Evolutionary conservation across 2,888 invertebrate species (phyloP), one percentile per base, ranked within the genome.

Genomic region (Brachynemurus nebulosus): DNA sequence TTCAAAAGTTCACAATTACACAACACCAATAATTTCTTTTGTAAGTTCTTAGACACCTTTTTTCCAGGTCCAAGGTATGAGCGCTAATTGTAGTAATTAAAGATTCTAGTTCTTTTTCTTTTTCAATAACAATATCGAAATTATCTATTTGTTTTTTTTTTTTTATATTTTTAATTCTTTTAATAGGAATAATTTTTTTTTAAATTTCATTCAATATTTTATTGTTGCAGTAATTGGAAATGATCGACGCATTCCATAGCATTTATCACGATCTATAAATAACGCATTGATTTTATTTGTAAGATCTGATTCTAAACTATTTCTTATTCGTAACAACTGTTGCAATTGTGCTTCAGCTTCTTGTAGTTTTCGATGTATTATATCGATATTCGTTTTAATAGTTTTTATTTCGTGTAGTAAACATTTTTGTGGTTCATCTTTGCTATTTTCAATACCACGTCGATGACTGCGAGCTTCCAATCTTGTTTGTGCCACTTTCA

Each of bases 191-290:
- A n/a, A n/a, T n/a, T n/a, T n/a, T n/a, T n/a, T n/a, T n/a, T n/a
- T n/a, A n/a, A n/a, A n/a, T n/a, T n/a, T n/a, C n/a, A n/a, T 18
- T 66, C 71, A 85, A 54, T 84, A 77, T 68, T 82, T 82, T 55
- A 86, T 83, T 47, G 86, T 77, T 41, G 82, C 82, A 36, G 81
- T 82, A 52, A 89, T 82, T 3, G 93, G 93, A 69, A 91, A 95
- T 8, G 91, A 86, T 49, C 91, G 76, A 40, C 95, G 71, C 57
- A 93, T 73, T 4, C 92, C 90, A 72, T 89, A 80, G 63, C 93
- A 93, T 69, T 92, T 92, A 67, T 95, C 95, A 48, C 91, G 73
- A 69, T 95, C 93, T 52, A 95, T 90, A 65, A 92, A 92, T 50
- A 93, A 69, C 9, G 90, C 80, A 60, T 90, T 89, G 53, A 83